These are phyloP conservation scores for Ispidina picta DNA, from an alignment of 2,797 vertebrate genomes.

Conservation along the genomic window DNA sequence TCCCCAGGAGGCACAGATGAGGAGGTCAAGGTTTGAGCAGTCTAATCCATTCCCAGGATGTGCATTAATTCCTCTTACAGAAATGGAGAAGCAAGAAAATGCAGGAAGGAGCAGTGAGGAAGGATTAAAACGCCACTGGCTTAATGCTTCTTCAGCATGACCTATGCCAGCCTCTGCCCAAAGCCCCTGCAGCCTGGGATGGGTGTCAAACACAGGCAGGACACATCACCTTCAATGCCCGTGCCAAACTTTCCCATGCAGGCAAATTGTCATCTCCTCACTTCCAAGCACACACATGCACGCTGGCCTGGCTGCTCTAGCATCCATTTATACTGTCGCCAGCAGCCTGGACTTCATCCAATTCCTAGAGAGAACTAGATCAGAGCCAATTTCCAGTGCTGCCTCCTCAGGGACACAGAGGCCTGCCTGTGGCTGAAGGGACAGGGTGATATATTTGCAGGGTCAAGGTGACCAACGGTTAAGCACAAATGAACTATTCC, in stretches of 20 bases:
- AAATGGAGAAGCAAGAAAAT: slow-evolving; percentile 32
- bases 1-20: neutral
- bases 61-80: neutral
- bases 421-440: neutral
- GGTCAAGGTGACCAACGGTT: neutral
- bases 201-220: neutral
- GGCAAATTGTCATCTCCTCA: neutral
- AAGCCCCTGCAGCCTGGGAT: neutral
- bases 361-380: slow-evolving; percentile 63
- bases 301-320: slow-evolving; percentile 30
- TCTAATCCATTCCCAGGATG: slow-evolving; percentile 16
- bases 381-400: slow-evolving; percentile 38
- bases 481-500: slow-evolving; percentile 8
- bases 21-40: neutral
- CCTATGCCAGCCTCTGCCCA: neutral
- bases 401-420: slow-evolving; percentile 22
- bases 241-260: neutral
- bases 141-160: neutral
- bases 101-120: neutral
- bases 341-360: slow-evolving; percentile 58
- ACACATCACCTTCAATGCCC: neutral
- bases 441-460: neutral
- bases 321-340: slow-evolving; percentile 62
- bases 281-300: neutral
- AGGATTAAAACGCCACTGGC: neutral